Conservation (phyloP, 2,113 vertebrate genomes). For the Delphinus delphis region DNA sequence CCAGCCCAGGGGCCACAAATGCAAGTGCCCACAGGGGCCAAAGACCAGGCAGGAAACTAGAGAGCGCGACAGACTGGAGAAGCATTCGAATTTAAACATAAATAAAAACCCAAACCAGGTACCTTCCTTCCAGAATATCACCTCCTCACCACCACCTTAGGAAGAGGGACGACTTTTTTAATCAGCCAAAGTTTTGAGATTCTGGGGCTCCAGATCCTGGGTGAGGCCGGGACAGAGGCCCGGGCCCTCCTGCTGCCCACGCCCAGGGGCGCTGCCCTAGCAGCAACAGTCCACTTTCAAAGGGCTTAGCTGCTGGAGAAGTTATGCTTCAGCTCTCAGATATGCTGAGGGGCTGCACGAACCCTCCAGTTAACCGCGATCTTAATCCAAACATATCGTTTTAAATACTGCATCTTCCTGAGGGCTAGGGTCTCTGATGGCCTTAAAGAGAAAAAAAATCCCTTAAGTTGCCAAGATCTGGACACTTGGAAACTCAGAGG, state of each 20-base stretch:
- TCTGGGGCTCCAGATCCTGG: not conserved
- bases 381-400: not conserved
- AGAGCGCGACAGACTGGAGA: not conserved
- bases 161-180: not conserved
- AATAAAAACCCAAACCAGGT: not conserved
- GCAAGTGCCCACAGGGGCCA: not conserved
- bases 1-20: not conserved
- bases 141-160: not conserved
- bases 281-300: not conserved
- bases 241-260: not conserved
- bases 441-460: not conserved
- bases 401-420: constrained; percentile 1
- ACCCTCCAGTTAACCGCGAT: not conserved
- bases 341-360: not conserved
- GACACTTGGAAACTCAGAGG: not conserved
- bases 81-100: not conserved
- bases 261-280: not conserved
- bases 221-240: not conserved
- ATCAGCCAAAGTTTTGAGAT: not conserved
- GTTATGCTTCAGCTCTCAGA: not conserved
- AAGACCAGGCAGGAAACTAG: not conserved
- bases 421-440: not conserved
- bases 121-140: not conserved
- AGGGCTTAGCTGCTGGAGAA: not conserved
- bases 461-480: not conserved